These are phyloP conservation scores for Clistopyga incitator DNA, from an alignment of 2,888 invertebrate genomes.

Conservation along the genomic window DNA sequence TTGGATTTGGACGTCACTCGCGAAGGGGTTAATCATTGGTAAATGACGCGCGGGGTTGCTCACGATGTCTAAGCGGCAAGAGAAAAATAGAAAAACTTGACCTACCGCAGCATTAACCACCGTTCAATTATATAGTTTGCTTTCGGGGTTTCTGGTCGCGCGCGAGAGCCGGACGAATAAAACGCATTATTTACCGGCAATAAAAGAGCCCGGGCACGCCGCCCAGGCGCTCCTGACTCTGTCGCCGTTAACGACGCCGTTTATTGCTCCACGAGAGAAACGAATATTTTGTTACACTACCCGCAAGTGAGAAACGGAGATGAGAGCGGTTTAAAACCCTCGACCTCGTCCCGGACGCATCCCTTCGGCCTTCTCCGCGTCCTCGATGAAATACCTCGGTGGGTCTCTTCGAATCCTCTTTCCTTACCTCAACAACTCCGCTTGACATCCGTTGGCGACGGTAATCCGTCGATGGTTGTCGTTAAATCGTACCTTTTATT, in stretches of 20 bases:
- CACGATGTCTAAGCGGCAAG: background rate
- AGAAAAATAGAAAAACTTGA: conserved; percentile 71
- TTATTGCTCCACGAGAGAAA: conserved; percentile 80
- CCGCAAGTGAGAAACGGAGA: conserved; percentile 22
- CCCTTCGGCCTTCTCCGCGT: background rate
- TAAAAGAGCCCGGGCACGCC: conserved; percentile 77
- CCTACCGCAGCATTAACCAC: conserved; percentile 78
- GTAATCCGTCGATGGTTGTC: background rate
- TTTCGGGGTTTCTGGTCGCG: conserved; percentile 74
- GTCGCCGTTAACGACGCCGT: conserved; percentile 82
- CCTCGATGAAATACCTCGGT: conserved; percentile 2
- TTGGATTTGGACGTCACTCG: background rate
- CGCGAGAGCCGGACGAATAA: conserved; percentile 77
- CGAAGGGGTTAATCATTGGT: background rate
- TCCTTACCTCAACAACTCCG: background rate
- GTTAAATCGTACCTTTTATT: background rate
- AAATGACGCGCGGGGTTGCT: background rate
- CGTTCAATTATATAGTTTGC: conserved; percentile 80
- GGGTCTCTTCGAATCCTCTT: conserved; percentile 15
- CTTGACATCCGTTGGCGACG: background rate
- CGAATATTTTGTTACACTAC: conserved; percentile 81
- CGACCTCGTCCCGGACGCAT: background rate
- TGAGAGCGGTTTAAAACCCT: conserved; percentile 1
- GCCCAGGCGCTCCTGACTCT: conserved; percentile 68
- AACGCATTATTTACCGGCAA: conserved; percentile 82